Percentiles rank a stretch among this genome's conserved stretches.
These are phyloP conservation scores for Nansenia antarctica DNA, from an alignment of 2,113 vertebrate species.

Conservation along the genomic window DNA sequence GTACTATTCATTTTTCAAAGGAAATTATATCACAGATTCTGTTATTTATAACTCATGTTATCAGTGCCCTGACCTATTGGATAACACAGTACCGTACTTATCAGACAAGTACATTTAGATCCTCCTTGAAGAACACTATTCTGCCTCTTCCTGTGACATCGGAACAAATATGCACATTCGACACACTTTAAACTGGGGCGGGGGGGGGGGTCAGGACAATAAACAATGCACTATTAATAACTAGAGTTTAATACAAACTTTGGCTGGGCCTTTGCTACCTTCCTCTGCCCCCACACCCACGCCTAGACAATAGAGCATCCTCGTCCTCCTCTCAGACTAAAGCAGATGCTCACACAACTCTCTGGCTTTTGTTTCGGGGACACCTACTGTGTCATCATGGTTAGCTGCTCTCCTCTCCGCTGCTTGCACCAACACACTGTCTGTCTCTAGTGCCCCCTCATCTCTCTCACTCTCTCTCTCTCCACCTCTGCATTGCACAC, in stretches of 20 bases:
- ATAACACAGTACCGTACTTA: too few relatives aligned
- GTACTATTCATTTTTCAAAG: not conserved
- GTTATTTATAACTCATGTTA: not conserved
- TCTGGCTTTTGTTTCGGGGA: not conserved
- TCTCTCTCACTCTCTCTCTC: not conserved
- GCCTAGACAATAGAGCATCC: constrained; percentile 58
- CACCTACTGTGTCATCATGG: not conserved
- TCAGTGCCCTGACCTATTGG: constrained; percentile 9
- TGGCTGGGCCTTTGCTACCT: constrained; percentile 25
- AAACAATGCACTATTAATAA: constrained; percentile 79
- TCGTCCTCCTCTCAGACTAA: constrained; percentile 5
- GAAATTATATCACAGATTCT: not conserved
- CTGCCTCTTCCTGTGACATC: constrained; percentile 52
- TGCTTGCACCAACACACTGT: not conserved
- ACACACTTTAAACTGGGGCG: constrained; percentile 27
- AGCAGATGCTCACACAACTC: constrained; percentile 7
- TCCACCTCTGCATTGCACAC: not conserved
- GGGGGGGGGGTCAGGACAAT: constrained; percentile 63
- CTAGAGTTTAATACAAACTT: constrained; percentile 42
- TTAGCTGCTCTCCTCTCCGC: not conserved
- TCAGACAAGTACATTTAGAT: constrained; percentile 50
- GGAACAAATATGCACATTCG: constrained; percentile 18
- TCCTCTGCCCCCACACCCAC: constrained; percentile 49
- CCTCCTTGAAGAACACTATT: constrained; percentile 14
- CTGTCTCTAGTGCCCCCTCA: not conserved